Base-by-base conservation (phyloP, 2,888 invertebrate species). In the Lepidocyrtoides sp. region DNA sequence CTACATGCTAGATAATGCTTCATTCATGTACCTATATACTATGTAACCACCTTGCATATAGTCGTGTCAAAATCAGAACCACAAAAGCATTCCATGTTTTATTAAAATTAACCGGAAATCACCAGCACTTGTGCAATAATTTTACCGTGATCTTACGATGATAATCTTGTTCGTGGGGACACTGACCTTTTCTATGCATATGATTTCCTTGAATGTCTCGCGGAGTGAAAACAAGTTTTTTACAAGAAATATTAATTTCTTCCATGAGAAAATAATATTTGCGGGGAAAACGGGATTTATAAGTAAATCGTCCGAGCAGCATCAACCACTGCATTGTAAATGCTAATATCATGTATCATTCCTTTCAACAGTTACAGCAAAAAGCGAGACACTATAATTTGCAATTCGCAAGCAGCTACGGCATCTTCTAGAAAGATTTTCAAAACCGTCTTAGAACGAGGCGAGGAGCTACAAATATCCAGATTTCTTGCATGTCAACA, bases 211-310 rank as follows among this genome's bases (percentile, higher is more conserved):
- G 79, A 81, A 81, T 36, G 79, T 57, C 77, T 83, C 1, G 51
- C 54, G 17, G n/a, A 20, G 51, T 36, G 51, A 85, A 84, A 90
- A 90, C 90, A 69, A 85, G 90, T 90, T 90, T 90, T 79, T 44
- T 20, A 17, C 14, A 29, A 69, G 66, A 51, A 81, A 44, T 4
- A 10, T 60, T 12, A 10, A 81, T 12, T 57, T 20, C 57, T 89
- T 89, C 84, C 89, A 89, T 89, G 89, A 89, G 90, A 90, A 63
- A 88, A 87, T n/a, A 51, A 26, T 51, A 75, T 79, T 82, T 57
- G 41, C 81, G 36, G 81, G 57, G 63, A 83, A 66, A 81, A 81
- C 79, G 57, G 79, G 57, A 57, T 32, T 23, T 48, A 23, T 44
- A 44, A 63, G 63, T 3, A 63, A 3, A 0, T 8, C 17, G 60